Conservation (phyloP, 2,113 vertebrate genomes). For the Phaethornis superciliosus region DNA sequence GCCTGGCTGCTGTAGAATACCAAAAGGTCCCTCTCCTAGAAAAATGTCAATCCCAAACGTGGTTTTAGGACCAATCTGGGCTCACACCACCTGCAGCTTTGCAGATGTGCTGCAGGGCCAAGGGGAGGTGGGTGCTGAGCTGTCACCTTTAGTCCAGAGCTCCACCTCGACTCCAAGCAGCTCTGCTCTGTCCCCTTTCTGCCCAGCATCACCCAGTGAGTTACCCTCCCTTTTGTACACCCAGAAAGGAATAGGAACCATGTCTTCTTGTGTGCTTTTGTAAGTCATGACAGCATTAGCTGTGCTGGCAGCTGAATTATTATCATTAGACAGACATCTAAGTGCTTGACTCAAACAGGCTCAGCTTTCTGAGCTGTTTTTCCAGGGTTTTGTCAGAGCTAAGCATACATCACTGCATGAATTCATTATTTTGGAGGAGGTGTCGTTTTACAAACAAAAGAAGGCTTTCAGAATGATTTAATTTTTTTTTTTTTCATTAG, state of each 20-base stretch:
- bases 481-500: background rate
- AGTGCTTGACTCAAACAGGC: background rate
- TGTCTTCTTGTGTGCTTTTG: background rate
- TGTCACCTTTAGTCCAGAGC: background rate
- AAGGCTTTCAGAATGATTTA: constrained; percentile 18
- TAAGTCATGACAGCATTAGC: background rate
- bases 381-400: constrained; percentile 30
- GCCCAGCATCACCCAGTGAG: no score
- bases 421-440: background rate
- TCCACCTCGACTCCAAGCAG: background rate
- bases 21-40: background rate
- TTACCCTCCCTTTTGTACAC: background rate
- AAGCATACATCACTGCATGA: background rate
- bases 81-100: background rate
- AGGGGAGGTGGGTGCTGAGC: background rate
- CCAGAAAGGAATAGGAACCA: background rate
- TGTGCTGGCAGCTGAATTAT: background rate
- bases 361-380: background rate
- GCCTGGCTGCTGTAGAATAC: background rate
- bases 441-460: background rate
- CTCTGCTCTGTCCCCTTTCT: background rate
- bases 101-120: background rate
- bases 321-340: background rate
- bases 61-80: background rate
- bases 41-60: background rate